Evolutionary conservation across 2,113 vertebrate species (phyloP).

Genomic region (Albula goreensis): DNA sequence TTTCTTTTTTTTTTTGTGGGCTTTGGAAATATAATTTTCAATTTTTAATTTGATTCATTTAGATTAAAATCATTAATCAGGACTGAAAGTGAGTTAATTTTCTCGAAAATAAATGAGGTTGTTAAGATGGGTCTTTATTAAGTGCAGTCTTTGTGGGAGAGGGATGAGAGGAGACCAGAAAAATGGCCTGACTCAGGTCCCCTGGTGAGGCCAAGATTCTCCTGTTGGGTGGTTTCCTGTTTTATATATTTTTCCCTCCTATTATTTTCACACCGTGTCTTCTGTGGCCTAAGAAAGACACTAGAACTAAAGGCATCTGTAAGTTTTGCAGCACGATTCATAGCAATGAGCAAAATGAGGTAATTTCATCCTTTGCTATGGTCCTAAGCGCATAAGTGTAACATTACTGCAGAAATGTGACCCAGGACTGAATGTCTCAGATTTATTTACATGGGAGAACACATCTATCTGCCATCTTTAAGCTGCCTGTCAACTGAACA

Average conservation of each 20-base stretch:
- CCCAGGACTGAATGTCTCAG: not conserved
- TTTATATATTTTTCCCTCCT: not conserved
- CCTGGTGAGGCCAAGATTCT: not conserved
- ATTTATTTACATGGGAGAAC: too few relatives aligned
- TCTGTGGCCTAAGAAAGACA: not conserved
- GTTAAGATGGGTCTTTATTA: conserved; percentile 94
- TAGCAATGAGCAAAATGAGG: conserved; percentile 3
- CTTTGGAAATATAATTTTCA: conserved; percentile 99
- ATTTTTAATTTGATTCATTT: conserved; percentile 99
- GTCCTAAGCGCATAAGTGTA: too few relatives aligned
- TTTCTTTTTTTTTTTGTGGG: conserved; percentile 87
- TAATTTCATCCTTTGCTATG: not conserved
- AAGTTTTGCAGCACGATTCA: not conserved
- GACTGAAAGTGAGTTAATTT: conserved; percentile 99
- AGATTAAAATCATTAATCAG: conserved; percentile 99
- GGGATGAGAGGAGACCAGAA: conserved; percentile 38
- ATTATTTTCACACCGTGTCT: not conserved
- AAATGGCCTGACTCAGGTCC: conserved; percentile 15
- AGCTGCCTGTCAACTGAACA: too few relatives aligned
- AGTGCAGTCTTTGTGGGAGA: conserved; percentile 79
- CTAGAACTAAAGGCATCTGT: not conserved
- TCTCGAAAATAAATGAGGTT: conserved; percentile 99
- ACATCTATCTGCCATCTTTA: too few relatives aligned
- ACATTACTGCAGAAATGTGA: not conserved
- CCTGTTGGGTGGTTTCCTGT: not conserved